phyloP scores from a whole-genome alignment of 1,140 invertebrate species.

The Drosophila bifasciata region DNA sequence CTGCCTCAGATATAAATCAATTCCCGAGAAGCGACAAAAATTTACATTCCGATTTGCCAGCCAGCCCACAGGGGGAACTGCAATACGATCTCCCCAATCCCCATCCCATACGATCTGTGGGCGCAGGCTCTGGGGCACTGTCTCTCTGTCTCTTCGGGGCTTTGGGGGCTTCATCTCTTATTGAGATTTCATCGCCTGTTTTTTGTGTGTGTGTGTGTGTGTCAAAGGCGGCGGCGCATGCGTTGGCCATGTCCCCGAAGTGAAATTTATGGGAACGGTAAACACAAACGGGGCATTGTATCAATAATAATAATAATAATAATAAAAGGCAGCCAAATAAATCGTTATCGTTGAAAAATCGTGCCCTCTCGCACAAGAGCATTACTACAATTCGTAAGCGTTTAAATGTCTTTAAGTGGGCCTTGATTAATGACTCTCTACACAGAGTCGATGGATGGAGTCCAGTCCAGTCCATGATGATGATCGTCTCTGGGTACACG shows the following conservation, averaged over 20 bases:
- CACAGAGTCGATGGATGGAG: slow-evolving; percentile 8
- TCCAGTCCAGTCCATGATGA: too few species aligned
- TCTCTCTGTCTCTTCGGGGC: slow-evolving; percentile 9
- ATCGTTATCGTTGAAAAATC: slow-evolving; percentile 69
- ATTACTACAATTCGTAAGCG: slow-evolving; percentile 78
- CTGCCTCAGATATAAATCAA: slow-evolving; percentile 73
- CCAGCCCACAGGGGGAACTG: background rate
- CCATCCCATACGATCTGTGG: background rate
- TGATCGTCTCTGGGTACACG: slow-evolving; percentile 54
- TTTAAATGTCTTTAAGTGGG: slow-evolving; percentile 76
- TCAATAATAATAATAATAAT: slow-evolving; percentile 65
- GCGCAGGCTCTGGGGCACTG: slow-evolving; percentile 34
- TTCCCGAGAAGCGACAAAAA: slow-evolving; percentile 78
- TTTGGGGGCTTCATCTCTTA: slow-evolving; percentile 50
- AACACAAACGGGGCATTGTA: slow-evolving; percentile 71
- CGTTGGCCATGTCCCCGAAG: slow-evolving; percentile 40
- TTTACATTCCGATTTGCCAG: slow-evolving; percentile 72
- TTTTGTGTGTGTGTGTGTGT: slow-evolving; percentile 57
- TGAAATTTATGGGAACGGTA: slow-evolving; percentile 76
- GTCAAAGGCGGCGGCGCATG: slow-evolving; percentile 61
- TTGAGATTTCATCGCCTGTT: slow-evolving; percentile 78
- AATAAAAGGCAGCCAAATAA: slow-evolving; percentile 36
- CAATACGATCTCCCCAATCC: too few species aligned
- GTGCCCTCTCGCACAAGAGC: slow-evolving; percentile 38
- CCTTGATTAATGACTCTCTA: slow-evolving; percentile 74